Percentiles rank a stretch among this genome's conserved stretches.
These are phyloP conservation scores for Gnathonemus longibarbis DNA, from an alignment of 2,113 vertebrate species.

Conservation along the genomic window DNA sequence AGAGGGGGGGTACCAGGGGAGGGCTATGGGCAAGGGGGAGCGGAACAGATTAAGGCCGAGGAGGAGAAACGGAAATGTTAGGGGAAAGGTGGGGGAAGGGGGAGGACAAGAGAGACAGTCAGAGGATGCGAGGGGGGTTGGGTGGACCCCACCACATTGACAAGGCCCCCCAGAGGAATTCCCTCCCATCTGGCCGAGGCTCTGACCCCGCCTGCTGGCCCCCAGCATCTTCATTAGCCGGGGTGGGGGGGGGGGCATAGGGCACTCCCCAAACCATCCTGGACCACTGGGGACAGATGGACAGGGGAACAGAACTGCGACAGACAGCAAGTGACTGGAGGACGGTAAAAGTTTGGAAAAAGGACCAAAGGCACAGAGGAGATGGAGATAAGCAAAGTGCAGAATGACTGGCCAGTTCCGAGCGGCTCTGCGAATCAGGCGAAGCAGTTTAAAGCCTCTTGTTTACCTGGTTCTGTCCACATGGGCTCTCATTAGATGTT, in stretches of 20 bases:
- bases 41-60: slow-evolving; percentile 36
- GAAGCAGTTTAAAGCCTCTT: neutral
- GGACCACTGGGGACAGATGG: neutral
- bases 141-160: neutral
- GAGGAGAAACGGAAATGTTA: slow-evolving; percentile 55
- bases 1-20: slow-evolving; percentile 5
- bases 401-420: neutral
- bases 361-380: neutral
- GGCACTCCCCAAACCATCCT: neutral
- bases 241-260: neutral
- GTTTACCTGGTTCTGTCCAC: neutral
- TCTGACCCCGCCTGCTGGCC: neutral
- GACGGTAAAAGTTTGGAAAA: neutral
- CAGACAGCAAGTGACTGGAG: neutral
- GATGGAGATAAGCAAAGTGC: neutral
- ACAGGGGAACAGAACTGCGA: neutral
- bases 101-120: slow-evolving; percentile 46
- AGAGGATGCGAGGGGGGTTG: neutral
- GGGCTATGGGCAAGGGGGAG: slow-evolving; percentile 71
- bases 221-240: neutral
- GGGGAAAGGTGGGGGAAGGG: slow-evolving; percentile 33
- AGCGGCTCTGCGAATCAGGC: neutral
- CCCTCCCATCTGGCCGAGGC: neutral
- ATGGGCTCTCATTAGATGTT: neutral
- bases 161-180: neutral